These are phyloP conservation scores for Austrofundulus limnaeus DNA, from an alignment of 2,113 vertebrate genomes.

Conservation along the genomic window DNA sequence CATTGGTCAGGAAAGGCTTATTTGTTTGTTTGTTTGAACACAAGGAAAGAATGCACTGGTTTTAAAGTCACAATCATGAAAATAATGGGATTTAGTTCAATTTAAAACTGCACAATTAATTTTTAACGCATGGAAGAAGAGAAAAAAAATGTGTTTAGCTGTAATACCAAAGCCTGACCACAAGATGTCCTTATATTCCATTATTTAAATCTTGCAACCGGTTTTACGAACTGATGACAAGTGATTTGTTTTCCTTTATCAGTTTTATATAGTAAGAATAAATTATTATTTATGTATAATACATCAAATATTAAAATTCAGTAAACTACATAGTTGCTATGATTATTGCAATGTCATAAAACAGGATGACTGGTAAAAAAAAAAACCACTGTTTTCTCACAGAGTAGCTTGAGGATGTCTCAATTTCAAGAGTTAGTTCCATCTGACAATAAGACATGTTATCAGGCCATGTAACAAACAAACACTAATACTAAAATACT, in stretches of 20 bases:
- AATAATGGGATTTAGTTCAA: too few species aligned
- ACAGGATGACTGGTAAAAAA: background rate
- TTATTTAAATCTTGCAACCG: background rate
- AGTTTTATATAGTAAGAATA: background rate
- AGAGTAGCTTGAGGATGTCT: background rate
- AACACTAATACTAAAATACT: too few species aligned
- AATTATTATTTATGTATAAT: too few species aligned
- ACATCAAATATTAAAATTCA: too few species aligned
- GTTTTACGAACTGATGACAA: background rate
- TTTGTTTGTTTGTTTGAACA: too few species aligned
- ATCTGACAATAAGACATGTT: background rate
- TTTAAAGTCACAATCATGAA: too few species aligned
- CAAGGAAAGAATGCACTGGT: too few species aligned
- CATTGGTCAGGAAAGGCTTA: too few species aligned
- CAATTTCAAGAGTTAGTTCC: background rate
- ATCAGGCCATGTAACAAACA: too few species aligned
- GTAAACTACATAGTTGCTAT: background rate
- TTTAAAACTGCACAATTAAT: too few species aligned
- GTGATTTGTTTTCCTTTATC: background rate
- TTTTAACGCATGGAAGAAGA: too few species aligned
- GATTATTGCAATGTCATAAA: background rate
- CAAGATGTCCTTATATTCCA: slow-evolving; percentile 55
- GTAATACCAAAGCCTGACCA: slow-evolving; percentile 14
- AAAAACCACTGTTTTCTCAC: background rate
- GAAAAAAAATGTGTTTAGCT: background rate